Base-by-base conservation (phyloP, 2,113 vertebrate genomes). In the Neotoma lepida region DNA sequence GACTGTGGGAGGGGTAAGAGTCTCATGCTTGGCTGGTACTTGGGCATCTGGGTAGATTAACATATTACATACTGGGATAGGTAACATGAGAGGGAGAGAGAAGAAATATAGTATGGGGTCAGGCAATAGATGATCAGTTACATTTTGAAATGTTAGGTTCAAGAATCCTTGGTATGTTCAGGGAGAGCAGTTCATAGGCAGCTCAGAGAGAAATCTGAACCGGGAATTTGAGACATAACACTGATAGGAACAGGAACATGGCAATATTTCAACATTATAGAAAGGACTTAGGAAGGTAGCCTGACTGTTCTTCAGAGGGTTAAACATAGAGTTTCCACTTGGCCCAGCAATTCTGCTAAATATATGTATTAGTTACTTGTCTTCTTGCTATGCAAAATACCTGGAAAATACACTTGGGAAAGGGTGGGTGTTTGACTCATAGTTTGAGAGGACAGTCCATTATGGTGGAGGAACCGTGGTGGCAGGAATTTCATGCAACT, bases 281-380 rank as follows among this genome's bases (percentile, higher is more conserved):
- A 54, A 2, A 88, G 63, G 92, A 33, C 49, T 94, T 86, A 54
- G 76, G 33, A 22, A 80, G 51, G 58, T 61, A 46, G 28, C 41
- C 82, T 22, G 58, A 46, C 82, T 85, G 41, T 88, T 80, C 77
- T 66, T 96, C 58, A 88, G 86, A 94, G 92, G 30, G 56, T 78
- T 92, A 92, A 92, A 68, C 39, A 35, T 44, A 64, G 28, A 92
- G 41, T 90, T 80, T 68, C 46, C 30, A 63, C 87, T 92, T 92
- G 82, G 85, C 49, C 41, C 49, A 96, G 44, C 18, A 88, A 85
- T 90, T 94, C 70, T 95, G 15, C 24, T 92, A 86, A 35, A 22
- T 73, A 56, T 91, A 46, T 80, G 80, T 30, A 49, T 20, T 71
- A 44, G 28, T 30, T 84, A 64, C 61, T 85, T 64, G 41, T 46